These are phyloP conservation scores for Apeira syringaria DNA, from an alignment of 2,888 invertebrate genomes.

Conservation along the genomic window DNA sequence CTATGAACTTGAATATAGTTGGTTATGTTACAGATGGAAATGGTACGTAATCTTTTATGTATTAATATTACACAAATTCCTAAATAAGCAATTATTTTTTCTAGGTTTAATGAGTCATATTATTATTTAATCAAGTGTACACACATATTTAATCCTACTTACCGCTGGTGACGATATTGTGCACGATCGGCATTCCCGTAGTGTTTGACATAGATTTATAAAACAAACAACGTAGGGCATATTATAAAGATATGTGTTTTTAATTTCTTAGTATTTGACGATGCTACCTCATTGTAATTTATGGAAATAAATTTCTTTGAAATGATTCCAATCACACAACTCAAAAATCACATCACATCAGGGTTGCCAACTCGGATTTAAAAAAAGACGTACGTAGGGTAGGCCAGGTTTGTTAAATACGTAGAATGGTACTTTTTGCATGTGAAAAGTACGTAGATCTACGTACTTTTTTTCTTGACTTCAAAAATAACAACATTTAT, in stretches of 20 bases:
- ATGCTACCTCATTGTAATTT: slow-evolving; percentile 73
- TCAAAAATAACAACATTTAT: too few species aligned
- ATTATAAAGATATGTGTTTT: slow-evolving; percentile 59
- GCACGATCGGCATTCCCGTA: slow-evolving; percentile 76
- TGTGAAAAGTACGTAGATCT: too few species aligned
- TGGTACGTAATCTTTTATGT: too few species aligned
- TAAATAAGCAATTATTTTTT: slow-evolving; percentile 19
- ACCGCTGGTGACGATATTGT: slow-evolving; percentile 75
- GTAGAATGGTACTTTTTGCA: too few species aligned
- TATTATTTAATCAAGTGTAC: slow-evolving; percentile 49
- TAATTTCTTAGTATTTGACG: slow-evolving; percentile 45
- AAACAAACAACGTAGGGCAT: slow-evolving; percentile 74
- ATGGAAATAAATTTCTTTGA: slow-evolving; percentile 40
- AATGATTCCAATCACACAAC: slow-evolving; percentile 48
- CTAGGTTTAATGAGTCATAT: slow-evolving; percentile 44
- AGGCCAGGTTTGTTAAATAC: too few species aligned
- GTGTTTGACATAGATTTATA: slow-evolving; percentile 52
- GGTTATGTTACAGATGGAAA: slow-evolving; percentile 8
- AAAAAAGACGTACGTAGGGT: too few species aligned
- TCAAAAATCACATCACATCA: slow-evolving; percentile 62
- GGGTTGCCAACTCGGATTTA: too few species aligned
- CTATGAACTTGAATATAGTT: slow-evolving; percentile 8
- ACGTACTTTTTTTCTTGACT: too few species aligned
- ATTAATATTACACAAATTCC: slow-evolving; percentile 5
- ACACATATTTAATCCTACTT: slow-evolving; percentile 53